phyloP scores from a whole-genome alignment of 2,113 vertebrate genomes.

The Alces alces region DNA sequence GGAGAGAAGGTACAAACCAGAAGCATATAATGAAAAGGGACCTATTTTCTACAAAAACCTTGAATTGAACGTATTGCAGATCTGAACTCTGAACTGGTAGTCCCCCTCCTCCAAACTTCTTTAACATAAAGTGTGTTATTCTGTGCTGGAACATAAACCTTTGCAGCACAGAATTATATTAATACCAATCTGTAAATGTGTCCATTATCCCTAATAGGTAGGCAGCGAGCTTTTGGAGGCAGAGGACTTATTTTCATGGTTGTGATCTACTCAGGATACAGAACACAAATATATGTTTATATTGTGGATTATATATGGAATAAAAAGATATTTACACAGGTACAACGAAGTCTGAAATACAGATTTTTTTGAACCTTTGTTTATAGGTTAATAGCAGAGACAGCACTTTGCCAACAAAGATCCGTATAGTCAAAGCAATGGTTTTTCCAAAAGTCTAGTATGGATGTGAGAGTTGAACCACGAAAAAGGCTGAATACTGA shows the following conservation, averaged over 20 bases:
- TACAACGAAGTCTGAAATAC: background rate
- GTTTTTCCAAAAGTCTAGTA: background rate
- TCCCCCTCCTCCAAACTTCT: background rate
- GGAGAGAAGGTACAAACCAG: background rate
- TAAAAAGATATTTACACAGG: background rate
- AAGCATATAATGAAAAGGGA: background rate
- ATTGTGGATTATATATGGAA: too few relatives aligned
- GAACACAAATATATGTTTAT: too few relatives aligned
- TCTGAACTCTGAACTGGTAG: background rate
- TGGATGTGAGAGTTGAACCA: background rate
- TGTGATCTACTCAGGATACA: background rate
- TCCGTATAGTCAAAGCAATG: background rate
- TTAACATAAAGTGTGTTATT: background rate
- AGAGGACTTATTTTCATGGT: background rate
- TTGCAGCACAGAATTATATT: background rate
- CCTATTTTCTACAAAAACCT: background rate
- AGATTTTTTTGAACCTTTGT: background rate
- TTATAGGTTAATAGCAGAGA: background rate
- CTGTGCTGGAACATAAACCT: background rate
- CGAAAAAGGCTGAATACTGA: background rate
- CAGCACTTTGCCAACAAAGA: background rate
- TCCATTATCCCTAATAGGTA: background rate
- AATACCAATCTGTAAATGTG: background rate
- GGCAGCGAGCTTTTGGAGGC: background rate
- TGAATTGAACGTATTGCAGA: background rate